Evolutionary conservation across 2,113 vertebrate species (phyloP).

Genomic region (Orthonyx spaldingii): DNA sequence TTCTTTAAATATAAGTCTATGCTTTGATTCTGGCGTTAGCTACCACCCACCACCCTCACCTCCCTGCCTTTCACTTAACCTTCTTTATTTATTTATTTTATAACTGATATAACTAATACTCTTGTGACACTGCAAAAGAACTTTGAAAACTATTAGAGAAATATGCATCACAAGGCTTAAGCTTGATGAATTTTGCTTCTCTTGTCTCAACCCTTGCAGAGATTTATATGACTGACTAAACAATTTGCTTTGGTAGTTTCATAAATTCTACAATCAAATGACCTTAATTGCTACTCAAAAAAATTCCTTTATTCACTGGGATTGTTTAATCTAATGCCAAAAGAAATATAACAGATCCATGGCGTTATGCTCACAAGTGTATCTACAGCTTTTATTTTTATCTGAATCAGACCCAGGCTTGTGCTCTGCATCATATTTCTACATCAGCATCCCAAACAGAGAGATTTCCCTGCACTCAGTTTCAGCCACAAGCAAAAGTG

Average conservation of each 20-base stretch:
- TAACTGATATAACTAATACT: neutral
- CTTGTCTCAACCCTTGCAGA: neutral
- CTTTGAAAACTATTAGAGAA: neutral
- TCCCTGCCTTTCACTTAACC: neutral
- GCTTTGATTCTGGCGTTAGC: neutral
- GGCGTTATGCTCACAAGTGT: neutral
- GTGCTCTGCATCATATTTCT: neutral
- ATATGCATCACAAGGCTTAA: neutral
- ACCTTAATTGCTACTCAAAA: neutral
- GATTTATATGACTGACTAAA: neutral
- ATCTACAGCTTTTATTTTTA: neutral
- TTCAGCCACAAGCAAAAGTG: neutral
- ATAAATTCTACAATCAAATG: neutral
- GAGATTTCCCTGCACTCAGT: neutral
- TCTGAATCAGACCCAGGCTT: neutral
- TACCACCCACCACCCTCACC: accelerated
- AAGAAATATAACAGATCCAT: neutral
- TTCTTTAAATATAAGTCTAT: neutral
- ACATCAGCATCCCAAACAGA: neutral
- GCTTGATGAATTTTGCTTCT: neutral
- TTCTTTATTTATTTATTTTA: neutral
- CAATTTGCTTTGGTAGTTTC: neutral
- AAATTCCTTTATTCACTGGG: neutral
- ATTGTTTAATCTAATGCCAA: neutral
- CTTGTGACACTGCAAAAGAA: neutral